A percentile compares a stretch with the other conserved stretches of the same genome.
phyloP scores from a whole-genome alignment of 2,888 invertebrate species.

The Hirtodrosophila duncani region DNA sequence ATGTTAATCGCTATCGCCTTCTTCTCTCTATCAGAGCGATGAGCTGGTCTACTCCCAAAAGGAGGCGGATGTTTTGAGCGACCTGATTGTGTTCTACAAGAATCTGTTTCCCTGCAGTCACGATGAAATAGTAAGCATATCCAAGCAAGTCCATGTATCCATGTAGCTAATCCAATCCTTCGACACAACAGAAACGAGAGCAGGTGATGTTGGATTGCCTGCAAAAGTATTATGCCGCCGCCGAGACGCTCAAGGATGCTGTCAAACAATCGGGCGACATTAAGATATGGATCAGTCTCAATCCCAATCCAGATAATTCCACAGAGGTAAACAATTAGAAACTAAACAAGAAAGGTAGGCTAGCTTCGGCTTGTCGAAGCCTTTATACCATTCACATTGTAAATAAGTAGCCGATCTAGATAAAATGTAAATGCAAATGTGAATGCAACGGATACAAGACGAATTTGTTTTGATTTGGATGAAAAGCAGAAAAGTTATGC shows the following conservation, averaged over 20 bases:
- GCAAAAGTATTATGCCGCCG: slow-evolving; percentile 83
- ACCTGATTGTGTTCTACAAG: slow-evolving; percentile 87
- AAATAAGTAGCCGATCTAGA: too few relatives aligned
- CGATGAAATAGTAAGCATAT: slow-evolving; percentile 82
- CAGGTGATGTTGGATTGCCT: slow-evolving; percentile 87
- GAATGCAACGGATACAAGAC: too few relatives aligned
- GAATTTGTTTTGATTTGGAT: too few relatives aligned
- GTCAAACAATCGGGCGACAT: slow-evolving; percentile 87
- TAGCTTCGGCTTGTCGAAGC: too few relatives aligned
- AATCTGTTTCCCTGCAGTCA: slow-evolving; percentile 89
- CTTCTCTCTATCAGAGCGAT: slow-evolving; percentile 49
- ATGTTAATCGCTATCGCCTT: neutral
- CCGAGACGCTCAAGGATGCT: slow-evolving; percentile 81
- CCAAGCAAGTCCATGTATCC: neutral
- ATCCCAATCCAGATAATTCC: slow-evolving; percentile 82
- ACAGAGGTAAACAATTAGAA: slow-evolving; percentile 80
- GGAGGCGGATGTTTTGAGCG: slow-evolving; percentile 87
- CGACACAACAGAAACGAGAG: slow-evolving; percentile 81
- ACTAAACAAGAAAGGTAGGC: too few relatives aligned
- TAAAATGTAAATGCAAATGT: too few relatives aligned
- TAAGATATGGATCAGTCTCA: slow-evolving; percentile 85
- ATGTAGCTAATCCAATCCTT: neutral
- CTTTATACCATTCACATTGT: too few relatives aligned
- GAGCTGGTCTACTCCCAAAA: slow-evolving; percentile 80
- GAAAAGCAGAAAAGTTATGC: too few relatives aligned